phyloP scores from a whole-genome alignment of 2,888 invertebrate genomes.

The Tachina lurida region DNA sequence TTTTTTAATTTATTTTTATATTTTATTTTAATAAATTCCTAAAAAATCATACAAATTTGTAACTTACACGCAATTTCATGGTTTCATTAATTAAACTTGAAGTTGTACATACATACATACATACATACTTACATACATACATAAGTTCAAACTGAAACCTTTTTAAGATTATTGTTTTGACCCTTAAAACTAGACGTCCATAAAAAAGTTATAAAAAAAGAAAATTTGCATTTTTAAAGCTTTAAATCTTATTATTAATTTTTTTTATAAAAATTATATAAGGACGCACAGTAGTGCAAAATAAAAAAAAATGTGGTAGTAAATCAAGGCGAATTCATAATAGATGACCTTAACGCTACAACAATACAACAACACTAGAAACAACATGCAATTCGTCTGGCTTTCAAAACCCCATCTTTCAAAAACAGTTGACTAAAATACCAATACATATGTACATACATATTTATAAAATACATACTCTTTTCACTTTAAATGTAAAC shows the following conservation, averaged over 20 bases:
- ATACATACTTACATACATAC: background rate
- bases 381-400: too few species aligned
- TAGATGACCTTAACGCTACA: too few species aligned
- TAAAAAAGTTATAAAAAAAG: background rate
- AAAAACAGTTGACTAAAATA: too few species aligned
- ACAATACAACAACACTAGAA: too few species aligned
- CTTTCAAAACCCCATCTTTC: too few species aligned
- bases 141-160: conserved; percentile 1
- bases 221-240: background rate
- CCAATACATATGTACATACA: too few species aligned
- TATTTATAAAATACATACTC: too few species aligned
- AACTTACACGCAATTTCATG: conserved; percentile 57
- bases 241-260: background rate
- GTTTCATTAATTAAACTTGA: conserved; percentile 41
- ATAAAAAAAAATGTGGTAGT: too few species aligned
- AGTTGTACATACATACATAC: conserved; percentile 26
- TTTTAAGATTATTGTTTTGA: conserved; percentile 4
- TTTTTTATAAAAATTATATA: background rate
- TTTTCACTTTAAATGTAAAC: too few species aligned
- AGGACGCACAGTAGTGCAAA: too few species aligned
- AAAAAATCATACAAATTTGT: conserved; percentile 51
- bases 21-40: conserved; percentile 37
- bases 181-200: background rate
- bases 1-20: background rate
- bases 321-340: too few species aligned